These are phyloP conservation scores for Mesaphorura yosii DNA, from an alignment of 1,140 invertebrate species.

Conservation along the genomic window DNA sequence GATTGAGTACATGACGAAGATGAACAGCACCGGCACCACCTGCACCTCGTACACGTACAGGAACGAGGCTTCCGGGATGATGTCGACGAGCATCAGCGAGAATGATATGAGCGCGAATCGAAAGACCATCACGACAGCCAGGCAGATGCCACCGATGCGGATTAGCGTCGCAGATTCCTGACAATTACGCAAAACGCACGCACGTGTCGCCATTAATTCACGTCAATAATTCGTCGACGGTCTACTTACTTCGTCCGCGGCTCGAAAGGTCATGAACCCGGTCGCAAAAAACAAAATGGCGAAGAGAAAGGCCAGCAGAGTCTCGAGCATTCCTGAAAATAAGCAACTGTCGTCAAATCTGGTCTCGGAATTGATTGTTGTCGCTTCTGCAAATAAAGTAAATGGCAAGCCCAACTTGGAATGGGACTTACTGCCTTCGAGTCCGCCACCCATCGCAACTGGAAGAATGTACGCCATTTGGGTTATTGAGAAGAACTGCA, in stretches of 20 bases:
- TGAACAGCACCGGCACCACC: slow-evolving; percentile 21
- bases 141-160: slow-evolving; percentile 9
- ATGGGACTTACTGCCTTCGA: slow-evolving; percentile 15
- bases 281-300: slow-evolving; percentile 8
- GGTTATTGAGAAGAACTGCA: too few species aligned
- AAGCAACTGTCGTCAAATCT: too few species aligned
- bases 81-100: slow-evolving; percentile 10
- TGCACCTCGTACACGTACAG: slow-evolving; percentile 19
- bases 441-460: not conserved
- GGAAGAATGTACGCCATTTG: too few species aligned
- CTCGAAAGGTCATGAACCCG: slow-evolving; percentile 12
- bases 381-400: too few species aligned
- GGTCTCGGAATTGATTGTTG: too few species aligned
- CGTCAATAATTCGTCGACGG: too few species aligned
- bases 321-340: not conserved
- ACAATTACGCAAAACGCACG: not conserved
- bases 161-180: slow-evolving; percentile 21
- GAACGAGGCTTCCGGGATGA: slow-evolving; percentile 20
- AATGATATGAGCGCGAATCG: slow-evolving; percentile 23
- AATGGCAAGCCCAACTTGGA: too few species aligned
- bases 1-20: slow-evolving; percentile 20
- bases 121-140: slow-evolving; percentile 13
- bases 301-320: slow-evolving; percentile 9
- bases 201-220: too few species aligned
- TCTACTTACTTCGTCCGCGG: slow-evolving; percentile 13